Evolutionary conservation across 2,888 invertebrate species (phyloP).

Genomic region (Embidobia sp.): DNA sequence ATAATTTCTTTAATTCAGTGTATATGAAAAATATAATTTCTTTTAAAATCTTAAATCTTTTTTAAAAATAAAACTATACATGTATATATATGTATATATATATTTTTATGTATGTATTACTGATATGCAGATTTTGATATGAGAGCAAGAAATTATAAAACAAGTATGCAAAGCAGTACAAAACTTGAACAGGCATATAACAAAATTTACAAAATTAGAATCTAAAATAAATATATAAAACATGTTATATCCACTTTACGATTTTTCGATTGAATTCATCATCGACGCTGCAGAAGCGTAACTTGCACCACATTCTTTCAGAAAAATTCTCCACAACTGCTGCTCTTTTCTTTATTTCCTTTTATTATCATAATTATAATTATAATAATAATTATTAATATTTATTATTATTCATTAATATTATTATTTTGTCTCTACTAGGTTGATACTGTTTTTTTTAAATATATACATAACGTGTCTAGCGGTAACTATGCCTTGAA

Average conservation of each 20-base stretch:
- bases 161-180: too few species aligned
- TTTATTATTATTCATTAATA: conserved; percentile 59
- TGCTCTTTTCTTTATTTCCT: conserved; percentile 60
- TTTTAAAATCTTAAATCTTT: too few species aligned
- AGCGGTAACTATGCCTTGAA: conserved; percentile 76
- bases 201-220: too few species aligned
- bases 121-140: too few species aligned
- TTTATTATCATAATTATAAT: conserved; percentile 62
- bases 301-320: conserved; percentile 74
- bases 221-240: too few species aligned
- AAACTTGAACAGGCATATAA: too few species aligned
- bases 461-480: conserved; percentile 79
- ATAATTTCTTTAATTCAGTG: too few species aligned
- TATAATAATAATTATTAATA: conserved; percentile 57
- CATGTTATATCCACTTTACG: conserved; percentile 53
- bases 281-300: conserved; percentile 74
- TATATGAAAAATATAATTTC: too few species aligned
- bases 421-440: conserved; percentile 68
- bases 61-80: too few species aligned
- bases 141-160: too few species aligned
- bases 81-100: too few species aligned
- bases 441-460: conserved; percentile 66
- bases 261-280: conserved; percentile 76
- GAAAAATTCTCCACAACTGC: conserved; percentile 64
- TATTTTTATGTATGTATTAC: too few species aligned